phyloP scores from a whole-genome alignment of 2,888 invertebrate genomes.

The Caenorhabditis drosophilae region DNA sequence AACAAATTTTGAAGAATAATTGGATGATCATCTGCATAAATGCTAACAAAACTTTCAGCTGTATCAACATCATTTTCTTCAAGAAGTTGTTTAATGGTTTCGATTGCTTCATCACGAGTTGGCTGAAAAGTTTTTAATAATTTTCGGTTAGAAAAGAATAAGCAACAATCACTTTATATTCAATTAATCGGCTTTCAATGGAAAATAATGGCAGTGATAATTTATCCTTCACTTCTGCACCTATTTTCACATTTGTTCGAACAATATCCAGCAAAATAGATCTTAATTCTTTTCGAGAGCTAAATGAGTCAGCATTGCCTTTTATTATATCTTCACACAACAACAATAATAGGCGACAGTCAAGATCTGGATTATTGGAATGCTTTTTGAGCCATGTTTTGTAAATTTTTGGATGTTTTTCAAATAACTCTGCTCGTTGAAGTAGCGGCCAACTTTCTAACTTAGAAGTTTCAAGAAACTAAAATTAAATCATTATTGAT shows the following conservation, averaged over 20 bases:
- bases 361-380: neutral
- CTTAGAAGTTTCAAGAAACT: too few species aligned
- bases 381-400: neutral
- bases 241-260: neutral
- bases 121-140: neutral
- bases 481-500: too few species aligned
- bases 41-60: neutral
- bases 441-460: neutral
- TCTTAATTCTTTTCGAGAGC: neutral
- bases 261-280: neutral
- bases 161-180: neutral
- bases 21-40: neutral
- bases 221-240: neutral
- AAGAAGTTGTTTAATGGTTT: neutral
- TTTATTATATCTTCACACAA: neutral
- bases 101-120: neutral
- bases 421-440: neutral
- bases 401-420: neutral
- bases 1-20: neutral
- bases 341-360: neutral
- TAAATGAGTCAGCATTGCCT: neutral
- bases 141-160: too few species aligned
- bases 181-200: neutral
- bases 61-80: conserved; percentile 4
- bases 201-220: neutral